Percentiles rank a stretch among this genome's conserved stretches.
Conservation (phyloP, 2,113 vertebrate genomes). For the Elephantulus edwardii region DNA sequence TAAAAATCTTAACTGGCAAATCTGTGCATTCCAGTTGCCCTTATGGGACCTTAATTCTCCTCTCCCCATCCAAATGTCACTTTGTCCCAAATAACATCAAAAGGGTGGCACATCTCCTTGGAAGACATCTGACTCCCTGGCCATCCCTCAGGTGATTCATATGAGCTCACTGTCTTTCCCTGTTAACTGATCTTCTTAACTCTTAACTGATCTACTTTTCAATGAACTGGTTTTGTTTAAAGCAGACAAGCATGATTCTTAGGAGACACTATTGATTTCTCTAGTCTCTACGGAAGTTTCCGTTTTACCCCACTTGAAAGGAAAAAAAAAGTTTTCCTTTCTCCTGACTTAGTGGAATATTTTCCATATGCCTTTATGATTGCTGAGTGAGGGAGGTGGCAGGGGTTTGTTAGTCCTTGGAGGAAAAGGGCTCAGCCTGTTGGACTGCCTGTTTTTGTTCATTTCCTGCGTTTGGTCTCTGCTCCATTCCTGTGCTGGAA, state of each 20-base stretch:
- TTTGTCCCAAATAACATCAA: not conserved
- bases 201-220: not conserved
- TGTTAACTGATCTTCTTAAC: not conserved
- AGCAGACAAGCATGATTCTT: not conserved
- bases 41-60: too few relatives aligned
- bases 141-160: not conserved
- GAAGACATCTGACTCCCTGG: not conserved
- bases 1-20: not conserved
- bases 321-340: not conserved
- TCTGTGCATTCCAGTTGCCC: not conserved
- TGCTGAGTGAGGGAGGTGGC: accelerated
- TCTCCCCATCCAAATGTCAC: not conserved
- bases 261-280: too few relatives aligned
- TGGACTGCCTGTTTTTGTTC: not conserved
- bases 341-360: not conserved
- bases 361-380: not conserved
- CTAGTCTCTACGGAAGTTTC: not conserved
- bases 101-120: not conserved
- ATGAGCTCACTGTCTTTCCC: too few relatives aligned
- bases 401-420: not conserved
- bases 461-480: accelerated
- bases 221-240: slow-evolving; percentile 16
- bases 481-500: not conserved
- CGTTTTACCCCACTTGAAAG: not conserved
- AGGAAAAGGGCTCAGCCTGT: not conserved